Conservation (phyloP, 2,113 vertebrate genomes). For the Excalfactoria chinensis region DNA sequence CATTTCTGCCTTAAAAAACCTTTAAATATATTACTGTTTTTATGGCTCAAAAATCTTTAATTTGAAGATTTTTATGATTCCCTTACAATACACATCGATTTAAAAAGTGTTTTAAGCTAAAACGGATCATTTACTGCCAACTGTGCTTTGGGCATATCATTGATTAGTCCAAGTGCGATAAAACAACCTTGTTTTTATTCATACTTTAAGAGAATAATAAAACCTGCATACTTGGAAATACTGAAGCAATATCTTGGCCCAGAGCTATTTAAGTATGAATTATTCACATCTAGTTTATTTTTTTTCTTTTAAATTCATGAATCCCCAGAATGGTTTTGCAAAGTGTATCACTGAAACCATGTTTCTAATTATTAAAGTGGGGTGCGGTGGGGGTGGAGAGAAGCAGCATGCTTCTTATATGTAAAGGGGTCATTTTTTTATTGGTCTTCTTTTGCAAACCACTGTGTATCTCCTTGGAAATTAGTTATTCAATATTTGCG, state of each 20-base stretch:
- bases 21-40: conserved; percentile 61
- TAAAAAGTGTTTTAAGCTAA: conserved; percentile 69
- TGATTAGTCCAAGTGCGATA: conserved; percentile 74
- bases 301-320: conserved; percentile 64
- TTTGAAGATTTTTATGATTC: conserved; percentile 67
- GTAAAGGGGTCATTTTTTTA: conserved; percentile 34
- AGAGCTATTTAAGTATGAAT: conserved; percentile 69
- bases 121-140: conserved; percentile 70
- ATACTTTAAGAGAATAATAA: conserved; percentile 69
- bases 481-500: background rate
- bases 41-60: conserved; percentile 66
- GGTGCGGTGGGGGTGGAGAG: background rate
- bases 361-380: conserved; percentile 45
- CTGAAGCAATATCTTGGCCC: conserved; percentile 67
- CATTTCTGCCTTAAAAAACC: conserved; percentile 41
- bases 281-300: conserved; percentile 56
- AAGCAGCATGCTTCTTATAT: background rate
- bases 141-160: conserved; percentile 51
- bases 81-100: conserved; percentile 69
- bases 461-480: conserved; percentile 23
- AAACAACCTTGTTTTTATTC: conserved; percentile 74
- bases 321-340: conserved; percentile 46
- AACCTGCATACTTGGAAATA: conserved; percentile 70
- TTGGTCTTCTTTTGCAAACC: conserved; percentile 4
- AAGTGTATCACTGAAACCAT: conserved; percentile 28